Percentiles rank a stretch among this genome's conserved stretches.
Evolutionary conservation across 2,888 invertebrate genomes (phyloP).

Genomic region (Helobdella robusta): DNA sequence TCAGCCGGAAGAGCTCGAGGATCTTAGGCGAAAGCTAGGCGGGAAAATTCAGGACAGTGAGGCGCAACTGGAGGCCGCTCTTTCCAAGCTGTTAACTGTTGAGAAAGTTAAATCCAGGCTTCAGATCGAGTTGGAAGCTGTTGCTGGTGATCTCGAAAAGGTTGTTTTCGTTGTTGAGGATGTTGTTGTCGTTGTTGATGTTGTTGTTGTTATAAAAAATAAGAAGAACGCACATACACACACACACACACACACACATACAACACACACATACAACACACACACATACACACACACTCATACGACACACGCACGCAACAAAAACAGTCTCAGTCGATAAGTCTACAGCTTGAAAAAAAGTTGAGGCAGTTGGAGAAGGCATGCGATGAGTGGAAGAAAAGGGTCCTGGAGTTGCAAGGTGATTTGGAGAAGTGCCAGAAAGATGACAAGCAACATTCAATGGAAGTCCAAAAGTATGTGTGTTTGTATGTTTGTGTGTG

Average conservation of each 20-base stretch:
- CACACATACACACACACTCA: too few relatives aligned
- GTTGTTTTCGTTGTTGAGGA: slow-evolving; percentile 10
- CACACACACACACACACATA: too few relatives aligned
- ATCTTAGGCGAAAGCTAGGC: slow-evolving; percentile 28
- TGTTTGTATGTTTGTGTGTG: neutral
- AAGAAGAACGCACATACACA: too few relatives aligned
- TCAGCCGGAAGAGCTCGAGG: slow-evolving; percentile 27
- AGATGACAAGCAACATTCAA: slow-evolving; percentile 17
- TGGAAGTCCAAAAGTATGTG: slow-evolving; percentile 15
- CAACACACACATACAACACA: too few relatives aligned
- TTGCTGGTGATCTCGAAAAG: slow-evolving; percentile 29
- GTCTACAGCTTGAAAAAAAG: slow-evolving; percentile 27
- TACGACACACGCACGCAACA: too few relatives aligned
- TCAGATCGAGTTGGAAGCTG: slow-evolving; percentile 27
- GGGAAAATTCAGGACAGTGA: slow-evolving; percentile 29
- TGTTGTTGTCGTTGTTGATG: too few relatives aligned
- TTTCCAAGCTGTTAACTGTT: slow-evolving; percentile 17
- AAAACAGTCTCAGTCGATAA: slow-evolving; percentile 28
- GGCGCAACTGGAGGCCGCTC: slow-evolving; percentile 27
- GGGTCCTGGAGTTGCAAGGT: slow-evolving; percentile 20
- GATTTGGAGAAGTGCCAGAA: slow-evolving; percentile 25
- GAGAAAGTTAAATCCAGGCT: slow-evolving; percentile 27
- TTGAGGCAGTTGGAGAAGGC: slow-evolving; percentile 25
- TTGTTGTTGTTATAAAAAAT: neutral
- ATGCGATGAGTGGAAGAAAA: slow-evolving; percentile 27